Percentiles rank a stretch among this genome's conserved stretches.
phyloP scores from a whole-genome alignment of 2,888 invertebrate species.

The Notodromas monacha region DNA sequence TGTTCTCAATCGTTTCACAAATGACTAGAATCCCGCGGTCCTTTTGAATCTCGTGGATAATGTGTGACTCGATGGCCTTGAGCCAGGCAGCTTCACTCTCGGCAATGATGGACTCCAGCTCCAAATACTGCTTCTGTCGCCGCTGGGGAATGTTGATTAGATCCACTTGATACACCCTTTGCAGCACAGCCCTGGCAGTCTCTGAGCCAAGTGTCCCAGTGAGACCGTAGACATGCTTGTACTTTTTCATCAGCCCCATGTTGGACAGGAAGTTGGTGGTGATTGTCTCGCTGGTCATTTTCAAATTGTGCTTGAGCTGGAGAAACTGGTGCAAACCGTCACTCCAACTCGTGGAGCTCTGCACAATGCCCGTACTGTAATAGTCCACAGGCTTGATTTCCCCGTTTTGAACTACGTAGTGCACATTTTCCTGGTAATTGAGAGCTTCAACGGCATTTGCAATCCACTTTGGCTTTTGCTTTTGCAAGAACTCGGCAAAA shows the following conservation, averaged over 20 bases:
- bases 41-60: slow-evolving; percentile 8
- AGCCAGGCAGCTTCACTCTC: slow-evolving; percentile 8
- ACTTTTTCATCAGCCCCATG: slow-evolving; percentile 2
- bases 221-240: slow-evolving; percentile 6
- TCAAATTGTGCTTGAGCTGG: slow-evolving; percentile 10
- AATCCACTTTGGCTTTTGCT: slow-evolving; percentile 9
- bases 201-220: slow-evolving; percentile 10
- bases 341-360: slow-evolving; percentile 10
- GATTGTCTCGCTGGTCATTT: slow-evolving; percentile 8
- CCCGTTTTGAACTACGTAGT: slow-evolving; percentile 10
- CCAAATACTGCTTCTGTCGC: slow-evolving; percentile 8
- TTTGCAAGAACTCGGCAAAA: slow-evolving; percentile 1
- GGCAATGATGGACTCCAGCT: slow-evolving; percentile 7
- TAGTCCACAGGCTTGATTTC: slow-evolving; percentile 10
- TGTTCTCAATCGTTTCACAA: slow-evolving; percentile 2
- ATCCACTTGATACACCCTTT: slow-evolving; percentile 8
- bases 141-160: slow-evolving; percentile 9
- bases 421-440: slow-evolving; percentile 8
- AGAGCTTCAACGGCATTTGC: slow-evolving; percentile 10
- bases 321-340: slow-evolving; percentile 10
- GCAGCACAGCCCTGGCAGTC: slow-evolving; percentile 6
- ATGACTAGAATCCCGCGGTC: slow-evolving; percentile 1
- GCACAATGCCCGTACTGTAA: slow-evolving; percentile 10
- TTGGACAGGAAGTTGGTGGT: slow-evolving; percentile 6
- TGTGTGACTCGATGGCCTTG: slow-evolving; percentile 8